Evolutionary conservation across 1,140 invertebrate genomes (phyloP), one percentile per base, ranked within the genome.

Genomic region (Acarapis woodi): DNA sequence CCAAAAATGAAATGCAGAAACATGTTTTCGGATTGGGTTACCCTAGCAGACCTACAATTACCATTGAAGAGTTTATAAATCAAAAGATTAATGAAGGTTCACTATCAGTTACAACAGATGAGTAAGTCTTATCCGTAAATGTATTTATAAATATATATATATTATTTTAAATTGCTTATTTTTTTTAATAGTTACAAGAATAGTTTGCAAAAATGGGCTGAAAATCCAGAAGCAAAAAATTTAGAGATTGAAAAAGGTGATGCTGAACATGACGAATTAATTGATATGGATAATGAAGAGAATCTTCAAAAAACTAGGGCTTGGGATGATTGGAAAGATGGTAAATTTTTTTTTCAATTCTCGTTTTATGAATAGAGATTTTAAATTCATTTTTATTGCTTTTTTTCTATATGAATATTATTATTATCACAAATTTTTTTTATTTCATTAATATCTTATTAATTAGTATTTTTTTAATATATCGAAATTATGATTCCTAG

Each of bases 51-150:
- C 85, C 88, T 1, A 68, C 76, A 1, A 62, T 85, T 57, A 83
- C 80, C 1, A 73, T 97, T 0, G 71, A 90, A 49, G 87, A 96
- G 56, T 93, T 94, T 93, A 88, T 55, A 70, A 88, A 32, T 65
- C 88, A 55, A 65, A 80, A 46, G 37, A 41, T 45, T 15, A 26
- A 42, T n/a, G 32, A 38, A 28, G 35, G 43, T 3, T 10, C 28
- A 14, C 26, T 23, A 22, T 33, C 33, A 31, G 32, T 34, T 32
- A 31, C 35, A 32, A 35, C 33, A 32, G 22, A 35, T 32, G 32
- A 18, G 25, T 33, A 37, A 26, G 28, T 33, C 26, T n/a, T n/a
- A n/a, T n/a, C n/a, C n/a, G n/a, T n/a, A 34, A 39, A 33, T 29
- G 37, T 32, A 32, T 39, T 24, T 38, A 38, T 34, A 36, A 10